A percentile compares a stretch with the other conserved stretches of the same genome.
Evolutionary conservation across 2,888 invertebrate genomes (phyloP).

Genomic region (Lithophane ornitopus): DNA sequence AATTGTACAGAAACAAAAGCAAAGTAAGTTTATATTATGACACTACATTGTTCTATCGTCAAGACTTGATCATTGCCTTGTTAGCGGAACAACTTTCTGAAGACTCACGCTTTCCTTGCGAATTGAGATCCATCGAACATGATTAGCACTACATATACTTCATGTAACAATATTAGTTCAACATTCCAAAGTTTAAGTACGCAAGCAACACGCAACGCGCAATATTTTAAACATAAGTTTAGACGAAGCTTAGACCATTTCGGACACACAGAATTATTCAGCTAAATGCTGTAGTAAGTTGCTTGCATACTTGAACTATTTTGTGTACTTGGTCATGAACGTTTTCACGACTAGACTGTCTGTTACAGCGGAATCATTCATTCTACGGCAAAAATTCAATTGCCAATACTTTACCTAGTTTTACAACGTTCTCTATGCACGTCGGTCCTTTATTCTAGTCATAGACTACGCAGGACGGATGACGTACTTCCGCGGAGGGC

Average conservation of each 20-base stretch:
- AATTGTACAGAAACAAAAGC: constrained; percentile 59
- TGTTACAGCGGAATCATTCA: constrained; percentile 11
- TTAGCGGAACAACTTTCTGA: constrained; percentile 25
- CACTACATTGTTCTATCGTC: constrained; percentile 51
- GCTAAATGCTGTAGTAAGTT: not conserved
- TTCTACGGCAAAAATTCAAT: constrained; percentile 3
- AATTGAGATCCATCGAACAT: constrained; percentile 63
- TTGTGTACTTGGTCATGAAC: constrained; percentile 17
- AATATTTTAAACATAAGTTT: not conserved
- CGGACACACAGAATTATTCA: not conserved
- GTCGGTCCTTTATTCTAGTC: constrained; percentile 46
- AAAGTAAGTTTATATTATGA: constrained; percentile 52
- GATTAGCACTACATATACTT: constrained; percentile 39
- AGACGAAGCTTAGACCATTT: not conserved
- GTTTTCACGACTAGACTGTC: constrained; percentile 10
- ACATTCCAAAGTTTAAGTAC: constrained; percentile 19
- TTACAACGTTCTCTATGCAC: constrained; percentile 36
- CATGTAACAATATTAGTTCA: constrained; percentile 38
- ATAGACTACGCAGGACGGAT: constrained; percentile 62
- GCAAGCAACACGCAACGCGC: constrained; percentile 6
- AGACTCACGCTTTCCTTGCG: constrained; percentile 37
- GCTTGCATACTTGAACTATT: constrained; percentile 24
- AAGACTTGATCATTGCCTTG: constrained; percentile 52
- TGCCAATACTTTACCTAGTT: constrained; percentile 1
- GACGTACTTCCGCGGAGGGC: constrained; percentile 61